Evolutionary conservation across 2,888 invertebrate genomes (phyloP).

Genomic region (Stenichneumon culpator): DNA sequence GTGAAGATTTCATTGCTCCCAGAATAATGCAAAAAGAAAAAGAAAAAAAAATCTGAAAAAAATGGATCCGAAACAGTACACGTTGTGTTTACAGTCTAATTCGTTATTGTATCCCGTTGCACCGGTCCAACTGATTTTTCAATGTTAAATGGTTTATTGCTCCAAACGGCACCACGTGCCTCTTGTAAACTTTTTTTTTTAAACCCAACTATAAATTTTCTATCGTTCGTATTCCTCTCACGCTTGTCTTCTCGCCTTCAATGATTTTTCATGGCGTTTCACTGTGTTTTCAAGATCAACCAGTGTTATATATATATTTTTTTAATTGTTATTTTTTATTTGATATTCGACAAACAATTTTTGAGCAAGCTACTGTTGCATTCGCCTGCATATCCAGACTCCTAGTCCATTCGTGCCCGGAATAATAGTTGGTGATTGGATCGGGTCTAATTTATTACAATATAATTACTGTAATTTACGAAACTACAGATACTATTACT

Average conservation of each 20-base stretch:
- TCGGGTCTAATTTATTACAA: conserved; percentile 78
- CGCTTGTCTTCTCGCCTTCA: conserved; percentile 19
- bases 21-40: conserved; percentile 48
- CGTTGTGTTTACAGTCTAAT: conserved; percentile 27
- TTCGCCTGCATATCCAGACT: conserved; percentile 74
- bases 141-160: conserved; percentile 28
- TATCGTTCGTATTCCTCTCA: conserved; percentile 6
- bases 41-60: conserved; percentile 47
- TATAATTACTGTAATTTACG: conserved; percentile 76
- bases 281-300: conserved; percentile 1
- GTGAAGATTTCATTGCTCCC: conserved; percentile 51
- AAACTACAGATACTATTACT: conserved; percentile 49
- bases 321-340: conserved; percentile 9
- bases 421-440: conserved; percentile 76
- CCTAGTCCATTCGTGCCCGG: conserved; percentile 72
- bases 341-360: conserved; percentile 12
- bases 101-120: conserved; percentile 23
- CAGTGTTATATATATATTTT: not conserved
- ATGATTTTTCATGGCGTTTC: not conserved
- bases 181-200: not conserved
- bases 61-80: conserved; percentile 42
- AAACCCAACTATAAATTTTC: conserved; percentile 27
- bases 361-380: conserved; percentile 72
- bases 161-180: conserved; percentile 5
- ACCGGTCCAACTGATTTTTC: conserved; percentile 32